A percentile compares a stretch with the other conserved stretches of the same genome.
phyloP scores from a whole-genome alignment of 1,140 invertebrate genomes.

The Lamellibrachia luymesi region DNA sequence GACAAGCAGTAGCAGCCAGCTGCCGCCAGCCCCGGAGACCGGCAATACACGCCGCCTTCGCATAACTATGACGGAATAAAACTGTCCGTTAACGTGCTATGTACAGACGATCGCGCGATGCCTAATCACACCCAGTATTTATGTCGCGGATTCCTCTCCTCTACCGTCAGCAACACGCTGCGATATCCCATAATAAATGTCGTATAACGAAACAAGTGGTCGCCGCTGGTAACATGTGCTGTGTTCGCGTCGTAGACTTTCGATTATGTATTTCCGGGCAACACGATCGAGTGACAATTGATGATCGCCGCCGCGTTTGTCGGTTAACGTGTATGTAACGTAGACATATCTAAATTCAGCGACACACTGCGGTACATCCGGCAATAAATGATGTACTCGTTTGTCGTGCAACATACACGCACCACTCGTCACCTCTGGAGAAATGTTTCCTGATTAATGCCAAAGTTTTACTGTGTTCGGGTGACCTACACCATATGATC shows the following conservation, averaged over 20 bases:
- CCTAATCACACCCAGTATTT: not conserved
- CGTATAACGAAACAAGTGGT: not conserved
- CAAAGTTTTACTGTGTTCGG: not conserved
- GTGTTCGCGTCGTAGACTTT: not conserved
- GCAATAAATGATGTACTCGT: not conserved
- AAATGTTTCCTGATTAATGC: not conserved
- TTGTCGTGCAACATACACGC: not conserved
- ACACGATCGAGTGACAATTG: not conserved
- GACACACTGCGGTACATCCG: not conserved
- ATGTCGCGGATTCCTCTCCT: not conserved
- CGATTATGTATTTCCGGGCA: not conserved
- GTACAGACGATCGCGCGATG: not conserved
- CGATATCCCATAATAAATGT: not conserved
- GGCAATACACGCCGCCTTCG: not conserved
- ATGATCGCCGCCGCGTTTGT: not conserved
- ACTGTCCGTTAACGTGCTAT: not conserved
- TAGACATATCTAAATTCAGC: not conserved
- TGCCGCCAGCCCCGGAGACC: not conserved
- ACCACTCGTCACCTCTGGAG: not conserved
- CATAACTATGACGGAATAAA: not conserved
- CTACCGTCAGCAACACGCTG: not conserved
- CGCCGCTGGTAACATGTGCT: not conserved
- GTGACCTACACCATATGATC: no score
- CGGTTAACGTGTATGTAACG: not conserved
- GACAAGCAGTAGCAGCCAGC: not conserved